Evolutionary conservation across 2,797 vertebrate species (phyloP), one percentile per base, ranked within the genome.

Genomic region (Cottoperca gobio): DNA sequence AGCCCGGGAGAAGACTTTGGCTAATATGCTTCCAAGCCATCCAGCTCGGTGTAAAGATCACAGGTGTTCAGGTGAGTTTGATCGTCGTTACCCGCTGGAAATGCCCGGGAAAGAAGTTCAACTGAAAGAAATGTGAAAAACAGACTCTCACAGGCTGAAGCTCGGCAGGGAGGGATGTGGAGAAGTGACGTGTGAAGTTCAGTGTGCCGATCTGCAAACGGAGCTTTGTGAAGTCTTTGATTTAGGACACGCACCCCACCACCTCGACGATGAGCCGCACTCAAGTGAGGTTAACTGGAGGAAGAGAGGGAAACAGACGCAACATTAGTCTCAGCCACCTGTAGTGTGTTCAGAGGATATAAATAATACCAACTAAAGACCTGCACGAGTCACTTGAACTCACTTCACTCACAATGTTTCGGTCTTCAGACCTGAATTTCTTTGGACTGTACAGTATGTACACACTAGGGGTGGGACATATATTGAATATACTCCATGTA

Each of bases 211-310:
- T 95, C 92, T 92, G 94, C 91, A 86, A 92, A 92, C 86, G 57
- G 73, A 86, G 84, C 79, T 84, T 82, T 61, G 77, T 80, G 31
- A 82, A 94, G 95, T 97, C 96, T 96, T 93, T 91, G 86, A 85
- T 92, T 92, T 50, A 80, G 89, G 94, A 96, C 95, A 95, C 94
- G 93, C 84, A 8, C 72, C 94, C 91, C 75, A 93, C 91, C 73
- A 89, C 93, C 94, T 89, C 57, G 91, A 92, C 84, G 90, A 92
- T 84, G 83, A 91, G 90, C 93, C 95, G 91, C 94, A 81, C 94
- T 86, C 72, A 58, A 94, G 95, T 94, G 89, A 95, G 95, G 97
- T 97, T 99, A 99, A 96, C 98, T 99, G 62, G 69, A 90, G 65
- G 71, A 45, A 64, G 72, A 77, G 57, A 91, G 37, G 86, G 19